Conservation (phyloP, 2,113 vertebrate genomes). For the Lepus timidus region DNA sequence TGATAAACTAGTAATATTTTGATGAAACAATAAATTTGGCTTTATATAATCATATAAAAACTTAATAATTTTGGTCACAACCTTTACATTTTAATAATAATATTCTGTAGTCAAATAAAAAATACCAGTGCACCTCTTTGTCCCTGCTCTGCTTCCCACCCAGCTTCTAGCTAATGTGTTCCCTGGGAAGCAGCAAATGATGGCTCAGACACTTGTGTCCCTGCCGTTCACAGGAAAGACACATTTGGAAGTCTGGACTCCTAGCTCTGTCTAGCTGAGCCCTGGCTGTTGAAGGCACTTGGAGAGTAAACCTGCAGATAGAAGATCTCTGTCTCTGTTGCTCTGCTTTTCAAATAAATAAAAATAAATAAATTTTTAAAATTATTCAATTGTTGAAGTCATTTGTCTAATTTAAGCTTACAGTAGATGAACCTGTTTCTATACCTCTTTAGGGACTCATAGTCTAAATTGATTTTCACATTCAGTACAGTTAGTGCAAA, state of each 20-base stretch:
- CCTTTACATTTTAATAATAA: background rate
- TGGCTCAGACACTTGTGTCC: too few species aligned
- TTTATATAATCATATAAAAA: slow-evolving; percentile 6
- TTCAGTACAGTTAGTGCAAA: background rate
- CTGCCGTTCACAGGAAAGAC: too few species aligned
- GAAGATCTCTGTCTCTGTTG: too few species aligned
- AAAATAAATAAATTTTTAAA: background rate
- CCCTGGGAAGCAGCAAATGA: too few species aligned
- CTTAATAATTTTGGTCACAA: slow-evolving; percentile 2
- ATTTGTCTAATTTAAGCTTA: background rate
- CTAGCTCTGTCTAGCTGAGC: too few species aligned
- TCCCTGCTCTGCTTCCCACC: too few species aligned
- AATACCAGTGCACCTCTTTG: background rate
- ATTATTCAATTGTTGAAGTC: background rate
- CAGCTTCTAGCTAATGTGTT: too few species aligned
- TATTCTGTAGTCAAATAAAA: background rate
- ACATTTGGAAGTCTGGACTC: too few species aligned
- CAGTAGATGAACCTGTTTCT: background rate
- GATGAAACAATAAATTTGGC: background rate
- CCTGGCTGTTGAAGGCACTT: too few species aligned
- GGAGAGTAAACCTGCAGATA: too few species aligned
- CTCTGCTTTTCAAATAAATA: too few species aligned
- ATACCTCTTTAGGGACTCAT: background rate
- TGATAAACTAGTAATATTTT: slow-evolving; percentile 31
- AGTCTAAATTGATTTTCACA: slow-evolving; percentile 7